Evolutionary conservation across 2,888 invertebrate species (phyloP), one percentile per base, ranked within the genome.

Genomic region (Malthinus seriepunctatus): DNA sequence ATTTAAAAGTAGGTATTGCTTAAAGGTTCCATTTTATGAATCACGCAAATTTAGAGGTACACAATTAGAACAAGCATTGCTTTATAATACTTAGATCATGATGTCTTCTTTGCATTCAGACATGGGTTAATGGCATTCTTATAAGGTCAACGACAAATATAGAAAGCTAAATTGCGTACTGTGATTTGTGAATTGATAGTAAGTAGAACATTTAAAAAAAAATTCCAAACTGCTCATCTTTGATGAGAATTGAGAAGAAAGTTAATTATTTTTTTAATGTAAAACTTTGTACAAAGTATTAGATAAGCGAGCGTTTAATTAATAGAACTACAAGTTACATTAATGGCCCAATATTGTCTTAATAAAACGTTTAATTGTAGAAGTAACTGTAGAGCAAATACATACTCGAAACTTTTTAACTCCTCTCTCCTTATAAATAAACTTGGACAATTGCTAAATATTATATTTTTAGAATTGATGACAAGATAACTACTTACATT

Each of bases 41-140:
- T 53, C 33, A 44, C 37, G 37, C 45, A 42, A 58, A 53, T 58
- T 49, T 45, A 58, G 53, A 52, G 45, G 37, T 35, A 53, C 53
- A 15, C 45, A 58, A 58, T 53, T 58, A 58, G 58, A 53, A 58
- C 46, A 48, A 39, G 48, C 51, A 51, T 39, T 35, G 37, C 35
- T 35, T 33, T 44, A 48, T 48, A 15, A 32, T 42, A 49, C 49
- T 33, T 34, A 42, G 10, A 34, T 46, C 32, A 38, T 37, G 46
- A 53, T 49, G 50, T 53, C 48, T 58, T 58, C 58, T 53, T 53
- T 58, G 58, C 58, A 49, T 42, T 42, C 39, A 42, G 39, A 42
- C 39, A 42, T 54, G 49, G 58, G 44, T 50, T 58, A 58, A 58
- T 58, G 49, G 58, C 58, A 58, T 58, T 58, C 53, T 58, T 58